Evolutionary conservation across 2,113 vertebrate genomes (phyloP), one percentile per base, ranked within the genome.

Genomic region (Hippocampus barbouri): DNA sequence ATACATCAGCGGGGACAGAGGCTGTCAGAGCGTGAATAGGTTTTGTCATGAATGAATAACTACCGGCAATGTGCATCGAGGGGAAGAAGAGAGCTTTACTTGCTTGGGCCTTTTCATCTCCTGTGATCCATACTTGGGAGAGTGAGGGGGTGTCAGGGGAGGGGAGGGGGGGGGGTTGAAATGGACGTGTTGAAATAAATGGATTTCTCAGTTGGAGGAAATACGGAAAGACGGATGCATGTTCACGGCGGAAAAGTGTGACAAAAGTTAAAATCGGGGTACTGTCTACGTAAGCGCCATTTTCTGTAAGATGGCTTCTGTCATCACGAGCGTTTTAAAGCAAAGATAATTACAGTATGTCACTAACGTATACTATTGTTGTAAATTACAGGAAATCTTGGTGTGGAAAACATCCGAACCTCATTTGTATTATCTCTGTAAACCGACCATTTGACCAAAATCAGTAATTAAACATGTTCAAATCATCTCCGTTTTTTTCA

Each of bases 31-130:
- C 79, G 68, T 91, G 91, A 92, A 92, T 91, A 87, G 89, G 87
- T 90, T 93, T 91, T 91, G 92, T 91, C 91, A 91, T 90, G 91
- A 92, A 91, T 92, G 91, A 92, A 90, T 91, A 91, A 92, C 89
- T 89, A 81, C 85, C 80, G 84, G 82, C 88, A 90, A 91, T 88
- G 87, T 79, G 81, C 70, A 25, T 81, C 34, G 72, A 84, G 77
- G 75, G 83, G 80, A 79, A 86, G 85, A 80, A 71, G 77, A 83
- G 83, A 85, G 88, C 87, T 87, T 91, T 89, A 87, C 86, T 81
- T 67, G 77, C 75, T 77, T 85, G 82, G 87, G 87, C 88, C 90
- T 86, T 88, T 90, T 91, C 87, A 90, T 90, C 88, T 87, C 83
- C 79, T 74, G 73, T 90, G 87, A 92, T 89, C 84, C 86, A 84